Base-by-base conservation (phyloP, 2,113 vertebrate genomes). In the Climacteris rufus region DNA sequence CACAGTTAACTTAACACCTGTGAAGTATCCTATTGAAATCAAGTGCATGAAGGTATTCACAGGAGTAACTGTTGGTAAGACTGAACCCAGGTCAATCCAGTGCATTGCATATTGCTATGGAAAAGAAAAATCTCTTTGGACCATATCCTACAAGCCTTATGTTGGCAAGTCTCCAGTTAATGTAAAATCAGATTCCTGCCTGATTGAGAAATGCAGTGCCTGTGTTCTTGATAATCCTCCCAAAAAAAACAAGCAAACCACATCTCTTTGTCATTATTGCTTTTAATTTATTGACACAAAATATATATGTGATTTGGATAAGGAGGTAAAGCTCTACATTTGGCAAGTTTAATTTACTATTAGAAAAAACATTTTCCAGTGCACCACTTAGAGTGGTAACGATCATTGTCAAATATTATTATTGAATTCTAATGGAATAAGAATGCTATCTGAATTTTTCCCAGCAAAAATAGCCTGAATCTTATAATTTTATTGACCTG, bases 311-410 rank as follows among this genome's bases (percentile, higher is more conserved):
- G 90, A 95, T 92, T 96, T 95, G 84, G 71, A 93, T 83, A 89
- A 94, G 64, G 83, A 96, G 45, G 87, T 89, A 96, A 96, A 95
- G 70, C 40, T 93, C 83, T 91, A 82, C 71, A 71, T 93, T 96
- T 96, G 75, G 68, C 61, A 94, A 91, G 56, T 91, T 94, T 93
- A 91, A 90, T 87, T 92, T 79, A 69, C 64, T 91, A 47, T 81
- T 95, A 91, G 92, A 91, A 93, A 76, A 95, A 89, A 64, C 93
- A 89, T 94, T n/a, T 90, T 91, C 37, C 83, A 96, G 83, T 81
- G 77, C 33, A 83, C 31, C n/a, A 31, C 78, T 91, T 89, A 81
- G 37, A 57, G 18, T 42, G 17, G 15, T 70, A 83, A 83, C 18
- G 64, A 42, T 96, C 76, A 74, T n/a, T 94, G 81, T 59, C 92